Base-by-base conservation (phyloP, 2,797 vertebrate genomes). In the Anniella stebbinsi region DNA sequence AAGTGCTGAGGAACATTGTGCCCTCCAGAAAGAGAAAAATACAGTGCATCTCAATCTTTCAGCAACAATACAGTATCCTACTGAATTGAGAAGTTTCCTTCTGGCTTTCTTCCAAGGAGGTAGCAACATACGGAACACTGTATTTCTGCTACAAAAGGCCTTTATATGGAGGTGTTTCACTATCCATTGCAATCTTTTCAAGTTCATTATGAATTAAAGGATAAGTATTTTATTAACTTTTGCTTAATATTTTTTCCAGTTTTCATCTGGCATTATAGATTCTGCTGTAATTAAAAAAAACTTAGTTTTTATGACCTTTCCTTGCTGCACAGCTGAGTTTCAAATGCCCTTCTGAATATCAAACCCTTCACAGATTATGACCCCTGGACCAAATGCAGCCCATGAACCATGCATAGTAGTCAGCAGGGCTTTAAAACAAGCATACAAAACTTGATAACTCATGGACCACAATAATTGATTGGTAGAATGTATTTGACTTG, bases 21-120 rank as follows among this genome's bases (percentile, higher is more conserved):
- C 91, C 54, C 91, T 91, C 84, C 41, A 76, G 57, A 7, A 90
- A 86, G 87, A 92, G n/a, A 66, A 41, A 21, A 86, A 63, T 85
- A 23, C 80, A 92, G 88, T 92, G 80, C 75, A 51, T 67, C 88
- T 25, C 30, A n/a, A 72, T 28, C 41, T 88, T 77, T 84, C 57
- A 82, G 13, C 77, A 91, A 38, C 33, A 73, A 18, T 4, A 75
- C 45, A 77, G 8, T 41, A 33, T 8, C 18, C 4, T 73, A 33
- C 3, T 28, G 25, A 88, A 78, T 88, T 60, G 0, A 80, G 4
- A 70, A 69, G 48, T 45, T 45, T 45, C 45, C 45, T 45, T 45
- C 45, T 45, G 45, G 45, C 45, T 45, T 45, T 45, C 6, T 45
- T 45, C 45, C 45, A 45, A 45, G 6, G 45, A 94, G 11, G 51